Conservation (phyloP, 2,888 invertebrate genomes). For the Diarsia brunnea region DNA sequence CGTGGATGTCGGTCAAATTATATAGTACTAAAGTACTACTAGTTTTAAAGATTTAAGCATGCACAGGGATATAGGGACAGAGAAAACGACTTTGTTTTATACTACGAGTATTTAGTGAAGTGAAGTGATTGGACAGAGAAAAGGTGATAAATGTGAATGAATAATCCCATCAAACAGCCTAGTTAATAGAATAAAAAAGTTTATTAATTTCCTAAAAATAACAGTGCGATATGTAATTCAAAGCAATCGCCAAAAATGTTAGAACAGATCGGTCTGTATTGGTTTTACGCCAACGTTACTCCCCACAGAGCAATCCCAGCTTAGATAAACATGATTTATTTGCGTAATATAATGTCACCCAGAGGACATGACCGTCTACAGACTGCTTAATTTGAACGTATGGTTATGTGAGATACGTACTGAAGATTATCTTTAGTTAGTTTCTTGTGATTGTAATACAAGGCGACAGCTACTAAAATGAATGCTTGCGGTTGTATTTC, state of each 20-base stretch:
- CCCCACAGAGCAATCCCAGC: constrained; percentile 63
- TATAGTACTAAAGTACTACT: too few relatives aligned
- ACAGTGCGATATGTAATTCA: neutral
- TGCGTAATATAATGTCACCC: constrained; percentile 64
- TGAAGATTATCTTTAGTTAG: neutral
- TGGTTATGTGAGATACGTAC: constrained; percentile 9
- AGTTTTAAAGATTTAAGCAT: too few relatives aligned
- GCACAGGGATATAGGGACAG: too few relatives aligned
- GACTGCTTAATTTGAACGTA: constrained; percentile 30
- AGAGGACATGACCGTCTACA: constrained; percentile 55
- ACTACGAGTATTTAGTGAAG: too few relatives aligned
- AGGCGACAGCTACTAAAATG: neutral
- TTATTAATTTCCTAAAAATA: neutral
- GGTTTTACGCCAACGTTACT: constrained; percentile 56
- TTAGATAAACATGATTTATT: constrained; percentile 71
- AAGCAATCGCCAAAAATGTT: constrained; percentile 11
- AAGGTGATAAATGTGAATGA: too few relatives aligned
- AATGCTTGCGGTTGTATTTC: too few relatives aligned
- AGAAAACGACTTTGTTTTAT: too few relatives aligned
- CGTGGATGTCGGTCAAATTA: too few relatives aligned
- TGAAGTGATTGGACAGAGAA: too few relatives aligned
- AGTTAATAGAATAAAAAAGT: neutral
- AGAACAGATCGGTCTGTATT: constrained; percentile 50
- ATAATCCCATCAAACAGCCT: neutral
- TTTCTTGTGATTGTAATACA: neutral